Evolutionary conservation across 2,113 vertebrate genomes (phyloP).

Genomic region (Antechinus stuartii): DNA sequence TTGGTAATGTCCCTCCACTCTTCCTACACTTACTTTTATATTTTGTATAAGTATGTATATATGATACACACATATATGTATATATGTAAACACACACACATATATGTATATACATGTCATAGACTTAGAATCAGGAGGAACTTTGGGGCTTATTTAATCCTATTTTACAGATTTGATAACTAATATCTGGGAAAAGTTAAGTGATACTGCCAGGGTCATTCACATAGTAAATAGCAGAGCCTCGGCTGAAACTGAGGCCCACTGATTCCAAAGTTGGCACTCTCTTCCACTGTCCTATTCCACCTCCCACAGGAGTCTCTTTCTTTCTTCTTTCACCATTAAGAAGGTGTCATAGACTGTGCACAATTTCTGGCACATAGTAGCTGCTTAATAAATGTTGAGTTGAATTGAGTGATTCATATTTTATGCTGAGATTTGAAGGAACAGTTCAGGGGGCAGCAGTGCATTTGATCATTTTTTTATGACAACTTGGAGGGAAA

Average conservation of each 20-base stretch:
- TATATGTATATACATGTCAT: too few relatives aligned
- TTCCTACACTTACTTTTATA: background rate
- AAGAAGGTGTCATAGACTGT: background rate
- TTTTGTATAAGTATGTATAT: background rate
- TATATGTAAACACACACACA: too few relatives aligned
- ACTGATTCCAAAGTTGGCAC: background rate
- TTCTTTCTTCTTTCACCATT: background rate
- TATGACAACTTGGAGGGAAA: background rate
- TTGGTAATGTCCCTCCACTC: background rate
- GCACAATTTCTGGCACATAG: background rate
- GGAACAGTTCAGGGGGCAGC: background rate
- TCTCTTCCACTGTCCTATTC: background rate
- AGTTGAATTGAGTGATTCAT: background rate
- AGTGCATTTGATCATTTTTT: slow-evolving; percentile 16
- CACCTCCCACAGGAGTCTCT: background rate
- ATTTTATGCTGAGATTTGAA: background rate
- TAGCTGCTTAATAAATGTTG: background rate
- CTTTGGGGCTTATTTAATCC: background rate
- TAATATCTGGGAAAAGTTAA: background rate
- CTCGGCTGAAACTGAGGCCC: background rate
- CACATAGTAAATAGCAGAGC: background rate
- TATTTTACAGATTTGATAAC: background rate
- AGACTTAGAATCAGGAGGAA: too few relatives aligned
- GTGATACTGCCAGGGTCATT: background rate
- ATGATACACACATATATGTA: too few relatives aligned